Conservation (phyloP, 2,113 vertebrate species). For the Acrocephalus kingi region DNA sequence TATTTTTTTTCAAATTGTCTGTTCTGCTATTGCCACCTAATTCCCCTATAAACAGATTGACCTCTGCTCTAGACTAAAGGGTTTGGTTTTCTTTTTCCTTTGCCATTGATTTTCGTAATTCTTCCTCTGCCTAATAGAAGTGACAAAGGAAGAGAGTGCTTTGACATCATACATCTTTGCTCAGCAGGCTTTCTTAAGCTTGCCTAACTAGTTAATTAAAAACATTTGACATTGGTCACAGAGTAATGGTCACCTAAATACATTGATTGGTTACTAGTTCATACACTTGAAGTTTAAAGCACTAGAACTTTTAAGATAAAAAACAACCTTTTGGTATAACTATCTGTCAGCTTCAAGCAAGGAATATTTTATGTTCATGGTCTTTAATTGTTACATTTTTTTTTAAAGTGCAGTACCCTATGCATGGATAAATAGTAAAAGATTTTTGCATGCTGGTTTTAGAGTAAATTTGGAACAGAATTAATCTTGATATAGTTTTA, state of each 20-base stretch:
- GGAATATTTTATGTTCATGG: background rate
- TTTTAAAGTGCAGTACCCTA: background rate
- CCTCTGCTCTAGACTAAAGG: background rate
- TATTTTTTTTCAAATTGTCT: background rate
- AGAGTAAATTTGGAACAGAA: background rate
- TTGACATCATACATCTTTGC: background rate
- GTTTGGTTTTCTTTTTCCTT: background rate
- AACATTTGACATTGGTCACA: conserved; percentile 17
- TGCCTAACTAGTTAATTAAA: background rate
- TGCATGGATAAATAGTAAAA: background rate
- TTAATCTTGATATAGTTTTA: background rate
- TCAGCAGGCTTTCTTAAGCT: conserved; percentile 7
- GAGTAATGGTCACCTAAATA: background rate
- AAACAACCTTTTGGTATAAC: background rate
- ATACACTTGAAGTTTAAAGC: background rate
- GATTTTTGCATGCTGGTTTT: background rate
- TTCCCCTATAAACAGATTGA: background rate
- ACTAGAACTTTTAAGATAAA: background rate
- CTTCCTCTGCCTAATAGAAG: background rate
- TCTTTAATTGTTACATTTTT: background rate
- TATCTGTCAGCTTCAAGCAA: background rate
- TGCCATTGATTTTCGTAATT: background rate
- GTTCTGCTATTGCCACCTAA: background rate
- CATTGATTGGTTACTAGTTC: background rate
- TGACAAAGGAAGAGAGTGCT: background rate